phyloP scores from a whole-genome alignment of 2,797 vertebrate species.

The Enteromius viviparus region DNA sequence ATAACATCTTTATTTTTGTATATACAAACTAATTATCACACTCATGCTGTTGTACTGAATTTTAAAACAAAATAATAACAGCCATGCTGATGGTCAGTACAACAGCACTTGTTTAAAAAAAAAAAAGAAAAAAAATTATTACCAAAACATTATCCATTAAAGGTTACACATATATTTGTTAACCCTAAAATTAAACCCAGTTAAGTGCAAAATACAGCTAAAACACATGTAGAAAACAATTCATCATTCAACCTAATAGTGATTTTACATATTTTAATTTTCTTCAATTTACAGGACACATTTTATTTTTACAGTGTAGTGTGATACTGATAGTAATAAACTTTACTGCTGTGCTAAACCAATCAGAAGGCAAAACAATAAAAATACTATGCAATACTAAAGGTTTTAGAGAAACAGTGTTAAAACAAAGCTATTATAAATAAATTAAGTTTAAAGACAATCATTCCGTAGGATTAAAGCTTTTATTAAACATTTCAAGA shows the following conservation, averaged over 20 bases:
- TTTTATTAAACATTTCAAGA: constrained; percentile 1
- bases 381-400: neutral
- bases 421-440: neutral
- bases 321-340: neutral
- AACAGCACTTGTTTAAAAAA: neutral
- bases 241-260: too few relatives aligned
- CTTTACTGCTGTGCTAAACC: neutral
- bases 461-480: neutral
- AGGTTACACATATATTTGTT: neutral
- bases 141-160: neutral
- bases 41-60: neutral
- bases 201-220: neutral
- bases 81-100: neutral
- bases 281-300: neutral
- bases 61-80: neutral
- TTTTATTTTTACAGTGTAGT: neutral
- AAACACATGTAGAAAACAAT: neutral
- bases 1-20: neutral
- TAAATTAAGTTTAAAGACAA: neutral
- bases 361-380: neutral
- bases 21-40: neutral
- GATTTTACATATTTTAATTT: neutral
- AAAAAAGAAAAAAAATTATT: neutral
- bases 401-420: neutral
- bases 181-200: neutral